phyloP scores from a whole-genome alignment of 2,113 vertebrate genomes.

The Castor canadensis region DNA sequence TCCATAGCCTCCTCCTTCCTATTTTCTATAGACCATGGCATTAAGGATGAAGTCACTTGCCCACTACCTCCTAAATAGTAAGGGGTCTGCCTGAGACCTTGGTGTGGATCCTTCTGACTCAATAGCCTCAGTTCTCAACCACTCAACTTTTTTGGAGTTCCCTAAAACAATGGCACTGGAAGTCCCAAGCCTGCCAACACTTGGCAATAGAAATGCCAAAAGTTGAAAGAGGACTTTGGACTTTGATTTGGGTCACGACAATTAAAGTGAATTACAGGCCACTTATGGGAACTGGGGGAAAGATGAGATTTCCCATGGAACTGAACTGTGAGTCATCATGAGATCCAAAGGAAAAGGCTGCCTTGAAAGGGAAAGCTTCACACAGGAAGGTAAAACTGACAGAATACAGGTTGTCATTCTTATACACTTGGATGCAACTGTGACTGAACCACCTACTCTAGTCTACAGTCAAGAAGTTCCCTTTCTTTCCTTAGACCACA shows the following conservation, averaged over 20 bases:
- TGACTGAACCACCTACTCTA: neutral
- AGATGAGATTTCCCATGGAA: accelerated
- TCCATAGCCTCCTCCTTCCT: neutral
- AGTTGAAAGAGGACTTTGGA: neutral
- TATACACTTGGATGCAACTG: neutral
- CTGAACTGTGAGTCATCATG: neutral
- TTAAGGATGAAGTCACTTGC: too few species aligned
- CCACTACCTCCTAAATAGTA: neutral
- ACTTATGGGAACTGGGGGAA: neutral
- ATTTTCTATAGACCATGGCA: too few species aligned
- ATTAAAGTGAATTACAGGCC: neutral
- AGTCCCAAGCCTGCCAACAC: too few species aligned
- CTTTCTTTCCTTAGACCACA: neutral
- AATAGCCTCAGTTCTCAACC: neutral
- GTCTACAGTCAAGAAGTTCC: too few species aligned
- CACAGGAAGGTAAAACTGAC: neutral
- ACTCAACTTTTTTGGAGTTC: neutral
- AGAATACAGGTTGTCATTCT: neutral
- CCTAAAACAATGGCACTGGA: neutral
- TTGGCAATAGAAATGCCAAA: too few species aligned
- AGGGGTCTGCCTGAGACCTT: neutral
- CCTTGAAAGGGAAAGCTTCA: neutral
- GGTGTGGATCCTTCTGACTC: neutral
- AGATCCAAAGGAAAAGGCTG: neutral
- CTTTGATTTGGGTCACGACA: too few species aligned